phyloP scores from a whole-genome alignment of 2,113 vertebrate species.

The Epinephelus lanceolatus region DNA sequence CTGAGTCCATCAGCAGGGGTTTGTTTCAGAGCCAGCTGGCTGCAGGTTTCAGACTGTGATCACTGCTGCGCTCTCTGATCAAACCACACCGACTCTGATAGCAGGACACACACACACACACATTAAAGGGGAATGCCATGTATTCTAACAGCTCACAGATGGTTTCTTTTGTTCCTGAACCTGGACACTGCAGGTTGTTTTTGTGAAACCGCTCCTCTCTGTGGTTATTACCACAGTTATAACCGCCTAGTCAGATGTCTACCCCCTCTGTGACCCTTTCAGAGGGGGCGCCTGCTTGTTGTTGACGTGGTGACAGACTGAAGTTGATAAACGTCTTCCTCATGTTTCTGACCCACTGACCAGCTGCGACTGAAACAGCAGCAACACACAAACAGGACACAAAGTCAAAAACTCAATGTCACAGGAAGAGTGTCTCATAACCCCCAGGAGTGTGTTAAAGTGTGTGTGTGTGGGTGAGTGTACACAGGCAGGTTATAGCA shows the following conservation, averaged over 20 bases:
- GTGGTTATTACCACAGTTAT: neutral
- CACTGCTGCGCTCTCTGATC: conserved; percentile 35
- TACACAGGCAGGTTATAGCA: conserved; percentile 43
- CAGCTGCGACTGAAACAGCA: conserved; percentile 62
- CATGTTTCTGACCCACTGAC: conserved; percentile 42
- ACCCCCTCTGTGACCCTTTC: neutral
- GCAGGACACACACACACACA: conserved; percentile 6
- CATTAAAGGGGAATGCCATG: conserved; percentile 21
- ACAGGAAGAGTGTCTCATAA: conserved; percentile 69
- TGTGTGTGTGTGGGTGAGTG: conserved; percentile 3
- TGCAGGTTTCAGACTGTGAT: conserved; percentile 35
- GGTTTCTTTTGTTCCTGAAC: neutral
- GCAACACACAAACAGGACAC: conserved; percentile 66
- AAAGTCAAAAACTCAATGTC: conserved; percentile 34
- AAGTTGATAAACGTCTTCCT: conserved; percentile 26
- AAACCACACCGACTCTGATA: conserved; percentile 27
- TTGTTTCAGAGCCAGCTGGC: conserved; percentile 50
- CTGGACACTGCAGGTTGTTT: neutral
- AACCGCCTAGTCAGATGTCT: neutral
- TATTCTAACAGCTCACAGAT: conserved; percentile 28
- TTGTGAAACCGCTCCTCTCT: neutral
- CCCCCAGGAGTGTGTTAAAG: conserved; percentile 5
- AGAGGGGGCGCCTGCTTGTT: conserved; percentile 6
- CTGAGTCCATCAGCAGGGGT: conserved; percentile 1
- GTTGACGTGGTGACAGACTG: neutral